Conservation (phyloP, 2,888 invertebrate species). For the Cremastinae sp. region DNA sequence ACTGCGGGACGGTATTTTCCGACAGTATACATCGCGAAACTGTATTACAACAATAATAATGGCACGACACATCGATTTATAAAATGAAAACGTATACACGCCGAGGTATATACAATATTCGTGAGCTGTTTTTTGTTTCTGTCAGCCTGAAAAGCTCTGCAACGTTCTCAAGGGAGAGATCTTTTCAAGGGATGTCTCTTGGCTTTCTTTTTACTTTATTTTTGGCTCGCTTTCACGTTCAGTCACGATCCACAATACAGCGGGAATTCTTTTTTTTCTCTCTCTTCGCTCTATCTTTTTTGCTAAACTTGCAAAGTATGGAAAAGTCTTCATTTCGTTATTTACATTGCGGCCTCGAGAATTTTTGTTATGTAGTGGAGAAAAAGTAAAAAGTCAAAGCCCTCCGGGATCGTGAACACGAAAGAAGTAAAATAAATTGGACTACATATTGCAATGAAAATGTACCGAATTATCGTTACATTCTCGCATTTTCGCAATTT, state of each 20-base stretch:
- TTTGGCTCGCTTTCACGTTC: background rate
- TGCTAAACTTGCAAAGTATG: background rate
- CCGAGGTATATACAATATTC: background rate
- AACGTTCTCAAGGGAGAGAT: constrained; percentile 37
- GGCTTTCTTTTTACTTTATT: constrained; percentile 6
- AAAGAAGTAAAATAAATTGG: too few relatives aligned
- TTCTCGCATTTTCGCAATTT: too few relatives aligned
- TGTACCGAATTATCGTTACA: too few relatives aligned
- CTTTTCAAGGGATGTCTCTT: constrained; percentile 26
- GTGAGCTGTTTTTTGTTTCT: constrained; percentile 14
- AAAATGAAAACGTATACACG: constrained; percentile 41
- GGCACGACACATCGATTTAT: constrained; percentile 53
- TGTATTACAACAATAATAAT: constrained; percentile 42
- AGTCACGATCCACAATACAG: background rate
- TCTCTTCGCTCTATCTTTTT: too few relatives aligned
- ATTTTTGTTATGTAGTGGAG: too few relatives aligned
- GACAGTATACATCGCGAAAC: constrained; percentile 26
- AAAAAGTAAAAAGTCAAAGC: too few relatives aligned
- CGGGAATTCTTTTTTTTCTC: constrained; percentile 25
- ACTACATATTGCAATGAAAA: too few relatives aligned
- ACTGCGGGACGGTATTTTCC: constrained; percentile 25
- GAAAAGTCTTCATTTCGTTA: constrained; percentile 10
- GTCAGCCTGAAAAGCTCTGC: constrained; percentile 24
- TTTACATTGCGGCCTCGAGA: constrained; percentile 1
- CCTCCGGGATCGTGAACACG: too few relatives aligned